These are phyloP conservation scores for Drosophila subquinaria DNA, from an alignment of 2,888 invertebrate species.

Conservation along the genomic window DNA sequence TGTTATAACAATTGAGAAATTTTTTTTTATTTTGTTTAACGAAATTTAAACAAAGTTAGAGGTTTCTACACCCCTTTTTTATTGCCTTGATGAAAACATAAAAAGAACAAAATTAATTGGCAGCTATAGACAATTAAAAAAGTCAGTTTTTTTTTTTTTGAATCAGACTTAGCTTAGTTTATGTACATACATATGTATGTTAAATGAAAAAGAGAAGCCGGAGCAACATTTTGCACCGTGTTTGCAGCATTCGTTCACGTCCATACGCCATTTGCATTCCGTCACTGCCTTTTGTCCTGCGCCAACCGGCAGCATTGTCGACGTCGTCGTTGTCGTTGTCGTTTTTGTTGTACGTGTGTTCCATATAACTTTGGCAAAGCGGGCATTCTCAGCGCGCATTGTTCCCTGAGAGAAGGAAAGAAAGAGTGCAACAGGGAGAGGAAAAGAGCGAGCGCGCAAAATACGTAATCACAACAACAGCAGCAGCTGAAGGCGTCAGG, in stretches of 20 bases:
- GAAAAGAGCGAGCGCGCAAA: conserved; percentile 20
- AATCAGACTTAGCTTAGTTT: no score
- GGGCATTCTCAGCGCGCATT: conserved; percentile 51
- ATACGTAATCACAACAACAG: conserved; percentile 62
- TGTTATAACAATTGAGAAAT: no score
- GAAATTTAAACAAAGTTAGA: no score
- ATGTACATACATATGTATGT: no score
- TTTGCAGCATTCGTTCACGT: conserved; percentile 57
- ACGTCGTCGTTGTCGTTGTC: not conserved
- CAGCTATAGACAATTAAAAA: no score
- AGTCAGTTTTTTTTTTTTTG: no score
- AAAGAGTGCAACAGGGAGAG: not conserved
- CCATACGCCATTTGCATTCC: conserved; percentile 75
- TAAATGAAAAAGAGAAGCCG: conserved; percentile 8
- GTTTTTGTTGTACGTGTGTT: conserved; percentile 58
- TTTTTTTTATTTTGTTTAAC: no score
- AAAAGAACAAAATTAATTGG: no score
- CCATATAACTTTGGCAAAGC: conserved; percentile 65
- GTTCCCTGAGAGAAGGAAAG: conserved; percentile 15
- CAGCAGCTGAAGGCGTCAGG: conserved; percentile 33
- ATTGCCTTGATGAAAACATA: no score
- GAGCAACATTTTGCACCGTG: conserved; percentile 51
- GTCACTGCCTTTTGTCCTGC: conserved; percentile 63
- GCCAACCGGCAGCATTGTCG: conserved; percentile 30
- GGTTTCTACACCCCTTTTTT: no score